A percentile compares a stretch with the other conserved stretches of the same genome.
Evolutionary conservation across 2,797 vertebrate genomes (phyloP).

Genomic region (Glyptemys insculpta): DNA sequence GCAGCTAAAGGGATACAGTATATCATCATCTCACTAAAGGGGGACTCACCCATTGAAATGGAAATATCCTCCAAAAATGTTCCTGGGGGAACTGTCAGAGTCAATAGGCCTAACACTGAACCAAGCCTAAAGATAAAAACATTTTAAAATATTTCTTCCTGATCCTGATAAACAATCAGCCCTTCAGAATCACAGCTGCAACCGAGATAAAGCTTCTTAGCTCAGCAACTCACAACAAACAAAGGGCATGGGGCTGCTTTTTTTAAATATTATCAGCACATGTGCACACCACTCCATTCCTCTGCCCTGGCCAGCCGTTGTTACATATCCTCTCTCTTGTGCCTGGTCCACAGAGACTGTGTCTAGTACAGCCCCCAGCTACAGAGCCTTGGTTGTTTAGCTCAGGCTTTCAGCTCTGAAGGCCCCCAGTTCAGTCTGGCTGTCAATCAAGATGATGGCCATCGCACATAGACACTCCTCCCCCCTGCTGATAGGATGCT

Average conservation of each 20-base stretch:
- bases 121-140: not conserved
- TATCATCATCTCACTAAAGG: not conserved
- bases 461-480: rapidly evolving
- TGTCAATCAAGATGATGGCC: not conserved
- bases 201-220: conserved; percentile 29
- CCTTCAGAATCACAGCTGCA: conserved; percentile 10
- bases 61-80: not conserved
- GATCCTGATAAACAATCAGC: not conserved
- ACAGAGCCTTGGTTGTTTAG: not conserved
- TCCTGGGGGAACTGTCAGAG: not conserved
- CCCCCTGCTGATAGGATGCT: not conserved
- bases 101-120: not conserved
- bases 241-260: not conserved
- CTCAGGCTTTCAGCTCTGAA: rapidly evolving
- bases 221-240: not conserved
- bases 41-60: rapidly evolving
- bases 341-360: not conserved
- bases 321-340: not conserved
- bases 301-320: not conserved
- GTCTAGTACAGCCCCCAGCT: not conserved
- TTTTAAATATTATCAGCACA: not conserved
- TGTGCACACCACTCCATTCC: not conserved
- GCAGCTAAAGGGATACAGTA: not conserved
- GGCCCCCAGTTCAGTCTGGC: not conserved
- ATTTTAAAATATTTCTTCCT: not conserved